Base-by-base conservation (phyloP, 2,797 vertebrate genomes). In the Channa striata region DNA sequence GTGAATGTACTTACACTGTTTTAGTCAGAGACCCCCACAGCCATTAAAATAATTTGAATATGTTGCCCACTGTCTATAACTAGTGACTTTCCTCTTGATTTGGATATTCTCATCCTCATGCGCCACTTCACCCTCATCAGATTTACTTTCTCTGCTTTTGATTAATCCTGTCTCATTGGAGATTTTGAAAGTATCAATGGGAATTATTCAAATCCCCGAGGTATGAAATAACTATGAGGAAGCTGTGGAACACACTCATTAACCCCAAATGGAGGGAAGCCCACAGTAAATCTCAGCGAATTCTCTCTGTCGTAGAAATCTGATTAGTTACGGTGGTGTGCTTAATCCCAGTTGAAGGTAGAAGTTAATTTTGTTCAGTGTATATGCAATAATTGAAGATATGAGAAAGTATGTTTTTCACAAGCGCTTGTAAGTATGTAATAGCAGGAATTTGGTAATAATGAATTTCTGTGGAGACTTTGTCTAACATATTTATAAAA, bases 191-290 rank as follows among this genome's bases (percentile, higher is more conserved):
- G 88, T 90, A 92, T 93, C 91, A 93, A 92, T 91, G 87, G 91
- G 92, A 92, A 91, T 93, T 93, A 93, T 93, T 91, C 87, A 93
- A 91, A 93, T 91, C 92, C 89, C 90, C 6, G 81, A 90, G 92
- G 90, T 92, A 92, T 92, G 89, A 93, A 92, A 91, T 89, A 74
- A 86, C 88, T 77, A 84, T 82, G 87, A 90, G 87, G 81, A 91
- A 80, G 64, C 89, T 74, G 74, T 78, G 86, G 88, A 91, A 92
- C 89, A 91, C 89, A 84, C 89, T 93, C 89, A 93, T 93, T 93
- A 93, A 93, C 92, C 91, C 87, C 87, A 84, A 89, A 91, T 89
- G 82, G 86, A 87, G 80, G 78, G 77, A 83, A 81, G 80, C 80
- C 83, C 71, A 70, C 74, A 83, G 83, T 88, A 90, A 90, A 88